Evolutionary conservation across 2,797 vertebrate species (phyloP).

Genomic region (Jordanella pulchra): DNA sequence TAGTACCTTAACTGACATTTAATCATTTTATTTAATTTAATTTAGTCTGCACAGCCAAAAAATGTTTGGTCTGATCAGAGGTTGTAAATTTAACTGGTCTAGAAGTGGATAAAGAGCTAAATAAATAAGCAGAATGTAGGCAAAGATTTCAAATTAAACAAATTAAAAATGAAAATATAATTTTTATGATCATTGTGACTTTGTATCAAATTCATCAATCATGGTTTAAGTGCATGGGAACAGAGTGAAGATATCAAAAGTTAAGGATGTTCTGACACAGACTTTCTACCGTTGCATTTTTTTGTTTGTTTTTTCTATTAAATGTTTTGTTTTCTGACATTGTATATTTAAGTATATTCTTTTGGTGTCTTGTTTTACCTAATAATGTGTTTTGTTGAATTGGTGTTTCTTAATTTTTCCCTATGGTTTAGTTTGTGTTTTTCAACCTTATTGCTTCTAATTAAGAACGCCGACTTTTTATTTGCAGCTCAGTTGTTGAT

Average conservation of each 20-base stretch:
- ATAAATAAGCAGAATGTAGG: neutral
- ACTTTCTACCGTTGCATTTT: neutral
- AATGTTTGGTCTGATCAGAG: neutral
- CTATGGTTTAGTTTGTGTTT: neutral
- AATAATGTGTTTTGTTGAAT: neutral
- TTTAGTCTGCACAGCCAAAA: neutral
- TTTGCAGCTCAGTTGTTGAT: neutral
- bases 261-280: neutral
- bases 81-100: neutral
- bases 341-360: neutral
- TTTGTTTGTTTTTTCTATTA: neutral
- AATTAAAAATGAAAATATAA: neutral
- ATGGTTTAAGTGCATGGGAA: neutral
- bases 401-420: neutral
- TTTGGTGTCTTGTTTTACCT: neutral
- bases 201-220: too few relatives aligned
- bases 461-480: neutral
- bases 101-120: neutral
- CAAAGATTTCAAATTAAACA: neutral
- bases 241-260: neutral
- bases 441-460: neutral
- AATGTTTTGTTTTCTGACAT: neutral
- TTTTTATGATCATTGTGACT: too few relatives aligned
- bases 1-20: too few relatives aligned
- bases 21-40: too few relatives aligned